Percentiles rank a stretch among this genome's conserved stretches.
phyloP scores from a whole-genome alignment of 2,797 vertebrate species.

The Microcaecilia unicolor region DNA sequence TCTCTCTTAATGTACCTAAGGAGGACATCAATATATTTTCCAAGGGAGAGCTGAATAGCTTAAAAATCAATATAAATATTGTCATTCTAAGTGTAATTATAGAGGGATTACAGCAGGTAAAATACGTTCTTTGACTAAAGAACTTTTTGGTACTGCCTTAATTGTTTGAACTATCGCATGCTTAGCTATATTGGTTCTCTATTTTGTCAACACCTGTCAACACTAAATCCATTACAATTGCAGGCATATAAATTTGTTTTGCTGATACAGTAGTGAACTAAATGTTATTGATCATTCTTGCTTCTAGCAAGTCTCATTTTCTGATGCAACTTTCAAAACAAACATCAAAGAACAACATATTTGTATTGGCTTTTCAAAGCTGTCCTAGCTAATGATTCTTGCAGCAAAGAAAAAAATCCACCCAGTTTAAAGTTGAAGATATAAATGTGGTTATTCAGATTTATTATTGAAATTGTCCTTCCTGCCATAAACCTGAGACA shows the following conservation, averaged over 20 bases:
- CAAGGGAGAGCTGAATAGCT: no score
- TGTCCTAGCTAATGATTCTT: not conserved
- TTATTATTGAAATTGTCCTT: no score
- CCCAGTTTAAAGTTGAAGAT: not conserved
- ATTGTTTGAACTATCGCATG: no score
- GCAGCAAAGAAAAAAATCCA: conserved; percentile 1
- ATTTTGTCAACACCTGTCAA: not conserved
- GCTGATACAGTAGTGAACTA: not conserved
- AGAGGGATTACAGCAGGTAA: no score
- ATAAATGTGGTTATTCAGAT: no score
- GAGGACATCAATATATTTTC: no score
- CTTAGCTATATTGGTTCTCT: not conserved
- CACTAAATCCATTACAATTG: not conserved
- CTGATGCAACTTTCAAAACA: not conserved
- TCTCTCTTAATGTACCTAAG: no score
- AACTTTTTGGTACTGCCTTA: no score
- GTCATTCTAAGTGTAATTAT: no score
- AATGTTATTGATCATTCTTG: not conserved
- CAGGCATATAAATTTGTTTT: not conserved
- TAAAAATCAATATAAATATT: no score
- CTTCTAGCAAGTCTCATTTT: not conserved
- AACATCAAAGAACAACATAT: not conserved
- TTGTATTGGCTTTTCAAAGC: not conserved
- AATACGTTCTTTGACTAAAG: no score
- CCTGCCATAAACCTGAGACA: no score